Evolutionary conservation across 92 coral and sea anemone genomes (phyloP), one percentile per base, ranked within the genome.

Genomic region (Parazoanthus atlanticus): DNA sequence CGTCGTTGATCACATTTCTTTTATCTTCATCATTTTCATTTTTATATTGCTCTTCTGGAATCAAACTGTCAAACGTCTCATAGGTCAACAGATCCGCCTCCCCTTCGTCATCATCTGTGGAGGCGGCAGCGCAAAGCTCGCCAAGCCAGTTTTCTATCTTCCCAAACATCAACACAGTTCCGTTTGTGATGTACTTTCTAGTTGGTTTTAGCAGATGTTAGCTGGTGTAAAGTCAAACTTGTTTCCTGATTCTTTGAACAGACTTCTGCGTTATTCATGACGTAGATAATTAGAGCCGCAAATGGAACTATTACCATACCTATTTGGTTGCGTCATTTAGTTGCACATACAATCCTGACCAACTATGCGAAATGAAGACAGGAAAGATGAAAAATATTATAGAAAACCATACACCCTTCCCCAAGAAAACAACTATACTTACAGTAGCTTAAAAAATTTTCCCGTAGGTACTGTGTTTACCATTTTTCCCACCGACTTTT

Each of bases 131-230:
- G 76, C 87, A 84, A 28, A 84, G 87, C 54, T 84, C 87, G 38
- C 87, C 87, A 15, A 84, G n/a, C 87, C 87, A 84, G 49, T 84
- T 84, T 17, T 84, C 87, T 43, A 84, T 84, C 32, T 84, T 84
- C 26, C 87, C 87, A 70, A 84, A 84, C 87, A 84, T 84, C 11
- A 26, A 31, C 5, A 41, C 11, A 38, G 49, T 36, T 36, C n/a
- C 30, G 79, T 75, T 21, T 75, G 29, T 75, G 47, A 11, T 21
- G 6, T 26, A 32, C 9, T 33, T 28, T 71, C 8, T 5, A 6
- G 69, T 61, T 6, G 26, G 9, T 5, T 61, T 61, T 61, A 61
- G 0, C 26, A 61, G 69, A 6, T 61, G 69, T 19, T 21, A 61
- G 26, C 4, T 25, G 26, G 69, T 21, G 25, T 61, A 36, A 75